phyloP scores from a whole-genome alignment of 2,113 vertebrate genomes.

The Excalfactoria chinensis region DNA sequence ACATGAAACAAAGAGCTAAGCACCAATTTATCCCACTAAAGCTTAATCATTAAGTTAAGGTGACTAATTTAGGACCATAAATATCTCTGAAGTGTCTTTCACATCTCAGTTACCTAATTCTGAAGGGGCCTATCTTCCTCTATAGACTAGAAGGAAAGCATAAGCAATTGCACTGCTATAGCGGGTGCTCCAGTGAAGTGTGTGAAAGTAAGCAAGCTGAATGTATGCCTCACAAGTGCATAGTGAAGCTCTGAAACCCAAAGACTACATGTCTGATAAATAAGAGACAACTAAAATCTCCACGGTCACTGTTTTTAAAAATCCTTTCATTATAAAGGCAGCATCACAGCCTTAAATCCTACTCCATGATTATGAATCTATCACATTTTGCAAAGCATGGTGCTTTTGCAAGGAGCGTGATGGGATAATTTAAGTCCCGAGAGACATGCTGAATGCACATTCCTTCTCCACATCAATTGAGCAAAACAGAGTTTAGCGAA shows the following conservation, averaged over 20 bases:
- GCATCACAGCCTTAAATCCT: neutral
- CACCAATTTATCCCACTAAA: slow-evolving; percentile 13
- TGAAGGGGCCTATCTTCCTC: neutral
- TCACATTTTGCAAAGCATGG: accelerated
- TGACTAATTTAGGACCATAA: slow-evolving; percentile 22
- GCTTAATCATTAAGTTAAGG: slow-evolving; percentile 32
- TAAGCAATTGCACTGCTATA: neutral
- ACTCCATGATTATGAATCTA: neutral
- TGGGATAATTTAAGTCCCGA: neutral
- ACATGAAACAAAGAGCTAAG: slow-evolving; percentile 20
- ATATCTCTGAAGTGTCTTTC: neutral
- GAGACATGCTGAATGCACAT: neutral
- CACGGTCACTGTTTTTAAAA: neutral
- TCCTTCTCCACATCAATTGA: neutral
- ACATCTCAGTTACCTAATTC: neutral
- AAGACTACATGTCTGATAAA: neutral
- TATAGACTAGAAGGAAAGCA: neutral
- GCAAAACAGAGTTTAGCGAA: neutral
- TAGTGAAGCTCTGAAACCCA: neutral
- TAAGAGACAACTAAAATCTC: neutral
- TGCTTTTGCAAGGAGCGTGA: neutral
- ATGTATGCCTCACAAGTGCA: neutral
- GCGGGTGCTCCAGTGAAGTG: neutral
- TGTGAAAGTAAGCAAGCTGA: neutral
- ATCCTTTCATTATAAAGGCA: neutral